A percentile compares a stretch with the other conserved stretches of the same genome.
Conservation (phyloP, 2,113 vertebrate species). For the Mastomys coucha region DNA sequence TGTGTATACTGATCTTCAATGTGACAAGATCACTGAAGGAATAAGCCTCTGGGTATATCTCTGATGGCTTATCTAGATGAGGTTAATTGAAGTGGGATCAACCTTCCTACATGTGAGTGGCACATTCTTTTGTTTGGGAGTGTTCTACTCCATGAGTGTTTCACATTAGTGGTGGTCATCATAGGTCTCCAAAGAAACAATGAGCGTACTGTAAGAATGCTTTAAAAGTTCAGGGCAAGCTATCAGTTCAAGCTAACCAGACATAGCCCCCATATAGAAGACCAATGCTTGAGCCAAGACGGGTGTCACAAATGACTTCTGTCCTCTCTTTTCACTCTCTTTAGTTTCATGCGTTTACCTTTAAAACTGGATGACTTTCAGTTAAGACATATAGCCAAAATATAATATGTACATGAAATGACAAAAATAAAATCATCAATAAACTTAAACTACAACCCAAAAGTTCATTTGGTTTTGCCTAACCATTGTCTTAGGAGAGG, state of each 20-base stretch:
- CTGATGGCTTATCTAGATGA: background rate
- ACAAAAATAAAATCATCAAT: background rate
- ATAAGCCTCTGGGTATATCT: background rate
- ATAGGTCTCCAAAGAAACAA: background rate
- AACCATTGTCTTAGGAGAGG: background rate
- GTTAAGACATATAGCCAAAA: conserved; percentile 1
- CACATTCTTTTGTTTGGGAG: background rate
- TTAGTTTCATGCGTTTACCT: conserved; percentile 1
- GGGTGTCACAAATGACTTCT: background rate
- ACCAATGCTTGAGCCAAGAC: background rate
- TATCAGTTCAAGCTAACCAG: background rate
- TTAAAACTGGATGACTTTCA: conserved; percentile 5
- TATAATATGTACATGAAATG: background rate
- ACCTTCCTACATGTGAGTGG: background rate
- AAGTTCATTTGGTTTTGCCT: background rate
- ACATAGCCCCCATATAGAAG: background rate
- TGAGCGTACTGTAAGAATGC: background rate
- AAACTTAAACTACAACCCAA: background rate
- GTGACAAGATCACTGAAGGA: background rate
- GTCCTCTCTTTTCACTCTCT: background rate
- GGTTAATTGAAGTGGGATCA: background rate
- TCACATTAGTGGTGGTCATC: background rate
- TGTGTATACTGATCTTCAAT: background rate
- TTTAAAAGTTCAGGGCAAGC: background rate
- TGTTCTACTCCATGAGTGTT: background rate